Evolutionary conservation across 2,113 vertebrate species (phyloP).

Genomic region (Hippocampus mohnikei): DNA sequence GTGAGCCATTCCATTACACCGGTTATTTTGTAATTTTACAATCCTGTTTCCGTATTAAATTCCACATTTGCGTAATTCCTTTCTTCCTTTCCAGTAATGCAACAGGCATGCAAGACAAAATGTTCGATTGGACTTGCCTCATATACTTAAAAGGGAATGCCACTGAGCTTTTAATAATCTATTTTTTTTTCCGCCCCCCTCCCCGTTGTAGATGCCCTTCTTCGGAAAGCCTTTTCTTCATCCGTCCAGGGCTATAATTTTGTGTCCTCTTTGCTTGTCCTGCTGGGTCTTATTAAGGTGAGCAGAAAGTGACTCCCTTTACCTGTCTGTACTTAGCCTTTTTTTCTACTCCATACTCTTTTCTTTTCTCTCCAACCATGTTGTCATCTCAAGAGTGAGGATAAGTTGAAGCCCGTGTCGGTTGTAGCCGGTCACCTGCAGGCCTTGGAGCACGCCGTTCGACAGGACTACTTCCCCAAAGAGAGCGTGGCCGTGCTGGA

Average conservation of each 20-base stretch:
- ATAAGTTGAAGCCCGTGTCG: constrained; percentile 83
- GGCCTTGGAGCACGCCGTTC: constrained; percentile 85
- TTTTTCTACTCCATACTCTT: not conserved
- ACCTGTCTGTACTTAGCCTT: not conserved
- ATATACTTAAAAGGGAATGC: not conserved
- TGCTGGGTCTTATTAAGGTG: constrained; percentile 94
- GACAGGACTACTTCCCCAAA: constrained; percentile 92
- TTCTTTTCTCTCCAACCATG: not conserved
- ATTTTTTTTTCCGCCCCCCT: constrained; percentile 5
- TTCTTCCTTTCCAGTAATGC: not conserved
- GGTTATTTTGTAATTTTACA: not conserved
- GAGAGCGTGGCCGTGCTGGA: constrained; percentile 79
- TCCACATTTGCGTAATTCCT: not conserved
- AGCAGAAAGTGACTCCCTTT: no score
- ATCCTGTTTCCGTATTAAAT: not conserved
- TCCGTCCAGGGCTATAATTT: constrained; percentile 83
- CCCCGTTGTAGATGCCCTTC: constrained; percentile 76
- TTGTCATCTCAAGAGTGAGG: constrained; percentile 81
- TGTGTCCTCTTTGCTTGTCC: constrained; percentile 83
- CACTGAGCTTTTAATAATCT: not conserved
- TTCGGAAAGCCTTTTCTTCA: constrained; percentile 84
- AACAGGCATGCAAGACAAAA: not conserved
- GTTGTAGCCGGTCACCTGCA: constrained; percentile 87
- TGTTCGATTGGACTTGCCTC: no score
- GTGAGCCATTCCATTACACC: not conserved